phyloP scores from a whole-genome alignment of 2,888 invertebrate genomes.

The Clivina fossor region DNA sequence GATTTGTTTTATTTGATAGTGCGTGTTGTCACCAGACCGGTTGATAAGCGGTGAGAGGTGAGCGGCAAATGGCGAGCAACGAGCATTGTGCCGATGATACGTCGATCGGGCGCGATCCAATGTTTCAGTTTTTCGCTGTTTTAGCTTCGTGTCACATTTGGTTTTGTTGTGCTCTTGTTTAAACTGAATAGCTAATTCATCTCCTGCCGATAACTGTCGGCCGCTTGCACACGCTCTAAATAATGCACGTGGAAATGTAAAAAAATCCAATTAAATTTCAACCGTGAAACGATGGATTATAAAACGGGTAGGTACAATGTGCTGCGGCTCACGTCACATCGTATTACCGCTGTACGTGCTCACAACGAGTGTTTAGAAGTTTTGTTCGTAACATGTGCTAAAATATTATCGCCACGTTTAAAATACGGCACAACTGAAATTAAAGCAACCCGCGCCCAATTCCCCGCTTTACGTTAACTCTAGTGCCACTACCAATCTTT shows the following conservation, averaged over 20 bases:
- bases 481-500: too few species aligned
- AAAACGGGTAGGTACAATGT: constrained; percentile 9
- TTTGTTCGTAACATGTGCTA: constrained; percentile 1
- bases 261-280: constrained; percentile 21
- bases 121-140: constrained; percentile 13
- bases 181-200: constrained; percentile 27
- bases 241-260: constrained; percentile 21
- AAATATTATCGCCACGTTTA: constrained; percentile 5
- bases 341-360: constrained; percentile 6
- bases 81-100: constrained; percentile 1
- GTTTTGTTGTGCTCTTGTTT: constrained; percentile 24
- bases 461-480: not conserved
- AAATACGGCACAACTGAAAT: constrained; percentile 1
- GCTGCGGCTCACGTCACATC: constrained; percentile 5
- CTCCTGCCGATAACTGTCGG: constrained; percentile 23
- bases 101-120: not conserved
- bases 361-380: constrained; percentile 3
- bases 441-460: not conserved
- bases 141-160: constrained; percentile 17
- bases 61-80: constrained; percentile 3
- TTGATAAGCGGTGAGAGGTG: not conserved
- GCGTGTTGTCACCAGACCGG: too few species aligned
- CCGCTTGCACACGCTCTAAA: constrained; percentile 12
- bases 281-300: constrained; percentile 20
- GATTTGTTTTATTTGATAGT: too few species aligned